A percentile compares a stretch with the other conserved stretches of the same genome.
Conservation (phyloP, 2,113 vertebrate genomes). For the Thinocorus orbignyianus region DNA sequence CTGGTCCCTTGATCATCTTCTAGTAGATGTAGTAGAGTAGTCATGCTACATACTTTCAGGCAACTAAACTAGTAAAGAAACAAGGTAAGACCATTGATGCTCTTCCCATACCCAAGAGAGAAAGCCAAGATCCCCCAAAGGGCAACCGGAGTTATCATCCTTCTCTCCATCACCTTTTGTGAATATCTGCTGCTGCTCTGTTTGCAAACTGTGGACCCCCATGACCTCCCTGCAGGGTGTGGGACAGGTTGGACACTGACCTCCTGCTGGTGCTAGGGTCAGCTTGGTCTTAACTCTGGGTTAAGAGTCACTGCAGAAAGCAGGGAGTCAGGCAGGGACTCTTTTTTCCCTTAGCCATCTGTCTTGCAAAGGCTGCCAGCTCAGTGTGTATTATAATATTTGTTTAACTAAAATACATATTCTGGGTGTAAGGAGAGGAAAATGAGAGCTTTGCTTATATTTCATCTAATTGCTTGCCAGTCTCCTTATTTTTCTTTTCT, state of each 20-base stretch:
- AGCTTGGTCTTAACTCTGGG: neutral
- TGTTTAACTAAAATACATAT: neutral
- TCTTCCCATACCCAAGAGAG: neutral
- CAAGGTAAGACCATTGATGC: neutral
- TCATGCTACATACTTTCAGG: neutral
- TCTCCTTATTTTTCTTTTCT: neutral
- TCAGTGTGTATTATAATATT: neutral
- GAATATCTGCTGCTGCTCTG: neutral
- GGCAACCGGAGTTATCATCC: neutral
- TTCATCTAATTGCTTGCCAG: neutral
- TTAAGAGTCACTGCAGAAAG: neutral
- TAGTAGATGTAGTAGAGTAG: neutral
- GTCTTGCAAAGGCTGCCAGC: neutral
- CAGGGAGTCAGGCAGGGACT: neutral
- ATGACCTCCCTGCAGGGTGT: rapidly evolving
- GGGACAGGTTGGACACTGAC: neutral
- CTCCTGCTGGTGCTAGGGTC: neutral
- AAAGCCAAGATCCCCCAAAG: neutral
- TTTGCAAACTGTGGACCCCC: neutral
- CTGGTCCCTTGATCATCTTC: neutral
- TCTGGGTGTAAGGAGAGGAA: neutral
- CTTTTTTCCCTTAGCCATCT: neutral
- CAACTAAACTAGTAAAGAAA: neutral
- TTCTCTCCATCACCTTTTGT: neutral
- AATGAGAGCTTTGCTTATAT: neutral